These are phyloP conservation scores for Ectobius pallidus DNA, from an alignment of 2,888 invertebrate genomes.

Conservation along the genomic window DNA sequence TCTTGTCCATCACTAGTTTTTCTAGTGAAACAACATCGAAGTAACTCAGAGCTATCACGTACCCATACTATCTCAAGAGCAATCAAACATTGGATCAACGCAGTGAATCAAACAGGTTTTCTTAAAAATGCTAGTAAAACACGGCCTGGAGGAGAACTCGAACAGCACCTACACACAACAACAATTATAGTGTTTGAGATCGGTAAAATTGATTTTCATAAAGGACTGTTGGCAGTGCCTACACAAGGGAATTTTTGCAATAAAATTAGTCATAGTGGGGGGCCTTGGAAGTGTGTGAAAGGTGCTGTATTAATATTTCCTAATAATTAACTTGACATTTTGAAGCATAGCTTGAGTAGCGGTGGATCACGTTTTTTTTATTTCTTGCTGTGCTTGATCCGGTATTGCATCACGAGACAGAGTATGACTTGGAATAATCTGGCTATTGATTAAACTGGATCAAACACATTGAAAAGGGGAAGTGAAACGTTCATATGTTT, in stretches of 20 bases:
- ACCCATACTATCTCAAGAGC: not conserved
- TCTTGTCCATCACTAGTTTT: no score
- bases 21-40: no score
- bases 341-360: not conserved
- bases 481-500: no score
- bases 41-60: no score
- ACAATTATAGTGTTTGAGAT: not conserved
- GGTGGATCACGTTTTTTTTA: not conserved
- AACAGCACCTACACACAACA: not conserved
- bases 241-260: not conserved
- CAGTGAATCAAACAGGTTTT: not conserved
- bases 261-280: not conserved
- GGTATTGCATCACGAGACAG: not conserved
- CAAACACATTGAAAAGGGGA: no score
- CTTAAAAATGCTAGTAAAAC: not conserved
- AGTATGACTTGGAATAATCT: not conserved
- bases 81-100: not conserved
- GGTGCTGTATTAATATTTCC: not conserved
- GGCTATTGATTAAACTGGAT: no score
- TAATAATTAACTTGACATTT: slow-evolving; percentile 14
- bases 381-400: not conserved
- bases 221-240: not conserved
- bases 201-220: not conserved
- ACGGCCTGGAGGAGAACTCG: not conserved
- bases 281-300: not conserved